Base-by-base conservation (phyloP, 2,888 invertebrate species). In the Philonicus albiceps region DNA sequence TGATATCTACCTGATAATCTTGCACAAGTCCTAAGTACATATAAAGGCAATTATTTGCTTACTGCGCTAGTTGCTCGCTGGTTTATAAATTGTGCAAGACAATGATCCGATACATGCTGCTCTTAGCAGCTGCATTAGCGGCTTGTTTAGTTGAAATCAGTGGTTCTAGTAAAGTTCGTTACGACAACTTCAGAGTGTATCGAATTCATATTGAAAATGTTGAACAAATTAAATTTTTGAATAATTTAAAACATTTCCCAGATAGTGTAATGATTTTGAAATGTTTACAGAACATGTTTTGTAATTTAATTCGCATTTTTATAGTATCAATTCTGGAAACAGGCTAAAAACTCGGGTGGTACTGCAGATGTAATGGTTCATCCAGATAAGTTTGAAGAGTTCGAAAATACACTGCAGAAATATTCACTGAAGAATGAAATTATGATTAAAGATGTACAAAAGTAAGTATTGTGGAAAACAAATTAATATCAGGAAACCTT, bases 381-480 rank as follows among this genome's bases (percentile, higher is more conserved):
- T 13, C 95, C 95, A 0, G 91, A 92, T 7, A 91, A 93, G 49
- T 89, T 93, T 43, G 83, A 84, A 0, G 91, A 93, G 0, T 94
- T 95, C 88, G 90, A 92, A 81, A 89, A 91, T 53, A 89, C 93
- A 0, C 90, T 94, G 81, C 90, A 91, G 1, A 78, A 90, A 0
- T 90, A 91, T 80, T 91, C 91, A 1, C 90, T 95, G 3, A 88
- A 92, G 30, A 91, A 90, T 40, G 90, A 93, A 87, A 88, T 94
- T 0, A 91, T 93, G 84, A 93, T 95, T 86, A 90, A 93, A 1
- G 93, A 96, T 91, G 94, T 96, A 0, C 95, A 96, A 91, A 90
- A 91, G 92, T 94, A 91, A 93, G 92, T 91, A 22, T 55, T 2
- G 87, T 3, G 16, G 7, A 34, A 1, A 34, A 8, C 8, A 6